Conservation (phyloP, 1,140 invertebrate genomes). For the Cheumatopsyche charites region DNA sequence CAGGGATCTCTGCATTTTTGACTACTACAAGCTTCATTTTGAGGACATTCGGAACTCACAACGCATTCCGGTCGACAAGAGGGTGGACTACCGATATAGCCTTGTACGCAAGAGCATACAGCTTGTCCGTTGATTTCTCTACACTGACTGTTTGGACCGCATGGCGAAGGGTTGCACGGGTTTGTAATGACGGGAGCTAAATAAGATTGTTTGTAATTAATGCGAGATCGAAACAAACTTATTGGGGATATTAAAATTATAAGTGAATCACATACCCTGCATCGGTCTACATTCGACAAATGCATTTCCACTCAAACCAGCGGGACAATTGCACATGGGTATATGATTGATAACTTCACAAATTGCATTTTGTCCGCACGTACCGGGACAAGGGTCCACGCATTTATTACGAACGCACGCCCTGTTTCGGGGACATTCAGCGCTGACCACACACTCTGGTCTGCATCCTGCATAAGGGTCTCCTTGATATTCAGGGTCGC, state of each 20-base stretch:
- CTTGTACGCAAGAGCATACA: constrained; percentile 67
- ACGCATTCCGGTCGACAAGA: constrained; percentile 67
- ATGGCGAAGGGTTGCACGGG: constrained; percentile 66
- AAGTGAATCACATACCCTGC: constrained; percentile 60
- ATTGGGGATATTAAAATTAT: no score
- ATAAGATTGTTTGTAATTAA: constrained; percentile 44
- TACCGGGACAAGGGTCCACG: constrained; percentile 71
- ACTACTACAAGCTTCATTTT: constrained; percentile 64
- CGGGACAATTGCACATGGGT: constrained; percentile 69
- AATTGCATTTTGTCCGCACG: constrained; percentile 69
- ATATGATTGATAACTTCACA: constrained; percentile 70
- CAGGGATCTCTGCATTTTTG: constrained; percentile 70
- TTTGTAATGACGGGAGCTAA: constrained; percentile 55
- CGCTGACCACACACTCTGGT: constrained; percentile 70
- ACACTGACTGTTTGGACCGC: constrained; percentile 68
- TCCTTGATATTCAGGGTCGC: constrained; percentile 64
- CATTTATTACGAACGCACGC: constrained; percentile 72
- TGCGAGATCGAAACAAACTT: not conserved
- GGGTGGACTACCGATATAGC: constrained; percentile 68
- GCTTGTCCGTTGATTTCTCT: constrained; percentile 67
- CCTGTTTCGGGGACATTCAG: constrained; percentile 66
- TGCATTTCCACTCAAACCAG: constrained; percentile 72
- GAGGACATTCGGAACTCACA: constrained; percentile 63
- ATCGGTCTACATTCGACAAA: constrained; percentile 65
- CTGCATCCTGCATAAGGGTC: constrained; percentile 71